A percentile compares a stretch with the other conserved stretches of the same genome.
Evolutionary conservation across 2,888 invertebrate species (phyloP).

Genomic region (Agonopterix subpropinquella): DNA sequence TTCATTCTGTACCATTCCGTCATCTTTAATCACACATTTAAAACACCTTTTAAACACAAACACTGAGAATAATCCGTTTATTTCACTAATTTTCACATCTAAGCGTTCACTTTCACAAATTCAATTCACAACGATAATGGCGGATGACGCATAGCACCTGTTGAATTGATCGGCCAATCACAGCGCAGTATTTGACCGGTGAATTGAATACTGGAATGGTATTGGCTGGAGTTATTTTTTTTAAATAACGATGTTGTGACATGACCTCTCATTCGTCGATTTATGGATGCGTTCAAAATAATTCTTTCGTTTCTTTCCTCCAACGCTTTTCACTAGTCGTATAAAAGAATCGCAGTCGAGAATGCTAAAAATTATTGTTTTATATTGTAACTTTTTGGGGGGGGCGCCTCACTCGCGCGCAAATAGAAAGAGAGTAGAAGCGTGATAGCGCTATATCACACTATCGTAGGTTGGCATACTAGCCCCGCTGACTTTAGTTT

Average conservation of each 20-base stretch:
- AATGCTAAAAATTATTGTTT: too few species aligned
- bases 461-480: too few species aligned
- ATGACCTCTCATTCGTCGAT: conserved; percentile 19
- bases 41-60: conserved; percentile 41
- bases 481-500: too few species aligned
- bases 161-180: conserved; percentile 50
- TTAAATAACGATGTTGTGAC: conserved; percentile 33
- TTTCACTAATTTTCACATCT: conserved; percentile 55
- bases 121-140: conserved; percentile 57
- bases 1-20: conserved; percentile 68
- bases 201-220: conserved; percentile 40
- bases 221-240: conserved; percentile 48
- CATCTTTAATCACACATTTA: conserved; percentile 51
- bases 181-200: conserved; percentile 51
- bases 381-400: too few species aligned
- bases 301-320: too few species aligned
- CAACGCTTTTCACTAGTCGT: too few species aligned
- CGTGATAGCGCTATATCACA: too few species aligned
- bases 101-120: conserved; percentile 16
- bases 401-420: too few species aligned
- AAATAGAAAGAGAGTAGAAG: too few species aligned
- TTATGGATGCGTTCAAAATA: conserved; percentile 27
- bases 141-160: conserved; percentile 75
- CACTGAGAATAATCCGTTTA: conserved; percentile 30
- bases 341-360: too few species aligned